These are phyloP conservation scores for Pygoscelis antarcticus DNA, from an alignment of 2,113 vertebrate genomes.

Conservation along the genomic window DNA sequence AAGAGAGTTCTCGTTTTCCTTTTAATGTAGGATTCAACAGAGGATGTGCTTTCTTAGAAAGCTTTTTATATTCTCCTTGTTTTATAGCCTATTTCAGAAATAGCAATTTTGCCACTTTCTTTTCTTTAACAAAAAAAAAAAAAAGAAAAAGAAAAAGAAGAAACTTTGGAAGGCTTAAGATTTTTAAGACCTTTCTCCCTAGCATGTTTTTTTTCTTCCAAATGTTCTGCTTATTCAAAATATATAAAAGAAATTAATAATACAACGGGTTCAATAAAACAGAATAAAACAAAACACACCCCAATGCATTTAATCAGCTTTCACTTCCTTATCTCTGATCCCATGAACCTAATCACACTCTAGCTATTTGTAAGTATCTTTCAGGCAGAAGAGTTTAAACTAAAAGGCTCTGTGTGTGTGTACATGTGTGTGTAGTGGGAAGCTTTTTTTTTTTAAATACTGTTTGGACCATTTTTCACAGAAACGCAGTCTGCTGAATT, in stretches of 20 bases:
- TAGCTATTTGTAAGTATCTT: neutral
- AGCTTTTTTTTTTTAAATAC: neutral
- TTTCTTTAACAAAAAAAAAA: neutral
- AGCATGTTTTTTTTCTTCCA: neutral
- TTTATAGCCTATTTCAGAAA: neutral
- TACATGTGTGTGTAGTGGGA: neutral
- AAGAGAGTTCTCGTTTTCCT: neutral
- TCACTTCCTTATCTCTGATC: neutral
- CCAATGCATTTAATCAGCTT: neutral
- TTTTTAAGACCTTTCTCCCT: neutral
- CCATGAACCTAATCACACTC: neutral
- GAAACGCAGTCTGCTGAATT: neutral
- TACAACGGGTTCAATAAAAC: neutral
- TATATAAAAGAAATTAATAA: neutral
- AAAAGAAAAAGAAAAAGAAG: neutral
- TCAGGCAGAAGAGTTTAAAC: neutral
- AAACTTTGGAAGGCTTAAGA: neutral
- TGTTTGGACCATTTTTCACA: neutral
- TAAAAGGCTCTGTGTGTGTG: neutral
- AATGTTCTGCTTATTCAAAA: neutral
- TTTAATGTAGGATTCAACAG: neutral
- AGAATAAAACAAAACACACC: neutral
- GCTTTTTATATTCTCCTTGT: neutral
- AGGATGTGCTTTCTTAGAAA: neutral
- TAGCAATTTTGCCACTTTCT: neutral